Conservation (phyloP, 2,113 vertebrate species). For the Dissostichus mawsoni region DNA sequence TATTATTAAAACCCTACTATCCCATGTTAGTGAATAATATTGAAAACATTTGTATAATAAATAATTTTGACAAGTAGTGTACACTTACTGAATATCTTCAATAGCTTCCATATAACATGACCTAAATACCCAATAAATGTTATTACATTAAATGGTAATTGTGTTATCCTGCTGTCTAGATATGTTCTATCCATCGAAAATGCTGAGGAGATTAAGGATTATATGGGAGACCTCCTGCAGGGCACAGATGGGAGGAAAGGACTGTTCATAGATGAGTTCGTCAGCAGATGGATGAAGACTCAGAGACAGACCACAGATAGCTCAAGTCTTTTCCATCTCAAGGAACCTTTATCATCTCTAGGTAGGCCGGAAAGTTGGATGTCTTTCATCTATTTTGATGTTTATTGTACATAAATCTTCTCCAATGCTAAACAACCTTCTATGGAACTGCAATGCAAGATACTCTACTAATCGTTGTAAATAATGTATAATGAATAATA, state of each 20-base stretch:
- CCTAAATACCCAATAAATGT: neutral
- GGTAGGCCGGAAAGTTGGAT: constrained; percentile 51
- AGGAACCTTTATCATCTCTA: constrained; percentile 54
- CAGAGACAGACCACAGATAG: constrained; percentile 73
- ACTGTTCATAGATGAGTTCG: constrained; percentile 90
- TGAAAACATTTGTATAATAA: too few species aligned
- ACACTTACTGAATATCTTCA: too few species aligned
- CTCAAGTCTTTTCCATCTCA: constrained; percentile 69
- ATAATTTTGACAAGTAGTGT: too few species aligned
- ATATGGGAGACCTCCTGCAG: constrained; percentile 92
- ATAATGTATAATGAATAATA: neutral
- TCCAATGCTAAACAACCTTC: neutral
- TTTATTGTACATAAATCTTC: neutral
- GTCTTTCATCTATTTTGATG: neutral
- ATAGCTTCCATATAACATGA: too few species aligned
- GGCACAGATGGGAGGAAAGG: constrained; percentile 90
- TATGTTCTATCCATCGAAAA: constrained; percentile 93
- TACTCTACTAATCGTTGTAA: neutral
- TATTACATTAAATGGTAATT: neutral
- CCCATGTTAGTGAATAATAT: too few species aligned
- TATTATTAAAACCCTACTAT: too few species aligned
- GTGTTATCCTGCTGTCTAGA: constrained; percentile 68
- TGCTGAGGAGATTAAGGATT: constrained; percentile 93
- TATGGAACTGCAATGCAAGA: neutral
- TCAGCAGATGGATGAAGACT: constrained; percentile 86